Evolutionary conservation across 2,113 vertebrate genomes (phyloP).

Genomic region (Atractosteus spatula): DNA sequence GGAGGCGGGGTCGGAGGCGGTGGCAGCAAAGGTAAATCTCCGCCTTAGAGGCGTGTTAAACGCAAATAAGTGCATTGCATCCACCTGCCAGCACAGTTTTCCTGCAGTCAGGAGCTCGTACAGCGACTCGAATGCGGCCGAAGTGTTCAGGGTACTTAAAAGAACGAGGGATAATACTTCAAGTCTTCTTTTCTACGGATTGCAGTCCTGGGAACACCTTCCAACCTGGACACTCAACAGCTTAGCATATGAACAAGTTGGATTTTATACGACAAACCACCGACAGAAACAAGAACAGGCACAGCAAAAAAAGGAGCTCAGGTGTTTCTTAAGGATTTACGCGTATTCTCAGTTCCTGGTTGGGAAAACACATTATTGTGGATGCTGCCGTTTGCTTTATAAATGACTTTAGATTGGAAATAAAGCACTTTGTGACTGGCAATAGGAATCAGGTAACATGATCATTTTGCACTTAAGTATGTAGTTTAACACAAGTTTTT

Average conservation of each 20-base stretch:
- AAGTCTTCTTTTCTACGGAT: slow-evolving; percentile 3
- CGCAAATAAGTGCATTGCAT: slow-evolving; percentile 48
- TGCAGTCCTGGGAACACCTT: neutral
- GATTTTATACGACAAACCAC: slow-evolving; percentile 34
- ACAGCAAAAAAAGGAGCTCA: slow-evolving; percentile 42
- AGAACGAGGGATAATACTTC: neutral
- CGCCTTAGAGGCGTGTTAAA: slow-evolving; percentile 66
- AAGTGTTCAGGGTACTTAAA: neutral
- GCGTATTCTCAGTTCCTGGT: slow-evolving; percentile 33
- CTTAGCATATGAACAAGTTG: slow-evolving; percentile 26
- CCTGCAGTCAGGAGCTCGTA: slow-evolving; percentile 34
- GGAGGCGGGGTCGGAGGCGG: slow-evolving; percentile 28
- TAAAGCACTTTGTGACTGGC: slow-evolving; percentile 28
- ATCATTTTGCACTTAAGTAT: slow-evolving; percentile 1
- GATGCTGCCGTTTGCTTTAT: slow-evolving; percentile 49
- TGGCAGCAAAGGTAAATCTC: slow-evolving; percentile 59
- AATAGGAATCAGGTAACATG: slow-evolving; percentile 42
- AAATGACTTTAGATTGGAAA: slow-evolving; percentile 42
- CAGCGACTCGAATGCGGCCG: neutral
- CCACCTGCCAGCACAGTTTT: slow-evolving; percentile 64
- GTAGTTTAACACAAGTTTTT: neutral
- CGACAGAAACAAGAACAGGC: slow-evolving; percentile 19
- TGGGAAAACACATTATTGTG: slow-evolving; percentile 38
- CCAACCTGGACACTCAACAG: neutral
- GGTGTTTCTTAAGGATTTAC: slow-evolving; percentile 46